Base-by-base conservation (phyloP, 2,797 vertebrate genomes). In the Hafferia zeledoni region DNA sequence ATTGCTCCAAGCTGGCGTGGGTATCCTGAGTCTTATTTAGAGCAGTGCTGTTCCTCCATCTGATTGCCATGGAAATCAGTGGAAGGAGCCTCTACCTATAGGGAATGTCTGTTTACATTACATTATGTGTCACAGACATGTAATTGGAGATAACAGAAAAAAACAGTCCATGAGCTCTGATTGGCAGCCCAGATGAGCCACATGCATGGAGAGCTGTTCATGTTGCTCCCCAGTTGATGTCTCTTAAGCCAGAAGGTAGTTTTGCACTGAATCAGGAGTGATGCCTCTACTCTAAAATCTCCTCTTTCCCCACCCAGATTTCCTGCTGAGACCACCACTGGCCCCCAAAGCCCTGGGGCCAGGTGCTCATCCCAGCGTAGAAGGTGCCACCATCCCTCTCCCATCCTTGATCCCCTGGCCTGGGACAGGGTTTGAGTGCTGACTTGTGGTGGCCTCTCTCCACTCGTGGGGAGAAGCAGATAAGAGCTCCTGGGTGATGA, bases 381-480 rank as follows among this genome's bases (percentile, higher is more conserved):
- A 39, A 56, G 55, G 3, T 85, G 44, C 37, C 61, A 25, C 49
- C 55, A 7, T 46, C 75, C 39, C 43, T 37, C 52, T n/a, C 5
- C 47, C 4, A 2, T 35, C 23, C 65, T 19, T 0, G 0, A 4
- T 41, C 28, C 25, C 9, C 23, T 41, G 59, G 28, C 55, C 43
- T 8, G 3, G 39, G 86, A 19, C 68, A 77, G n/a, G 61, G 22
- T 59, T 77, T 74, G 59, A 50, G 33, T 80, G 64, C 53, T 59
- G 69, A 17, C 17, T 50, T 4, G 0, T 5, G 16, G 43, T 61
- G 72, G 7, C 50, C 60, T 2, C 72, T 89, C 76, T 55, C 37
- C 5, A 0, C 67, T 31, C 0, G 0, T 8, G 24, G 37, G 27
- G 18, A 87, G 46, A 17, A 39, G 23, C 0, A 1, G 49, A 49